A percentile compares a stretch with the other conserved stretches of the same genome.
Evolutionary conservation across 2,797 vertebrate species (phyloP).

Genomic region (Lemur catta): DNA sequence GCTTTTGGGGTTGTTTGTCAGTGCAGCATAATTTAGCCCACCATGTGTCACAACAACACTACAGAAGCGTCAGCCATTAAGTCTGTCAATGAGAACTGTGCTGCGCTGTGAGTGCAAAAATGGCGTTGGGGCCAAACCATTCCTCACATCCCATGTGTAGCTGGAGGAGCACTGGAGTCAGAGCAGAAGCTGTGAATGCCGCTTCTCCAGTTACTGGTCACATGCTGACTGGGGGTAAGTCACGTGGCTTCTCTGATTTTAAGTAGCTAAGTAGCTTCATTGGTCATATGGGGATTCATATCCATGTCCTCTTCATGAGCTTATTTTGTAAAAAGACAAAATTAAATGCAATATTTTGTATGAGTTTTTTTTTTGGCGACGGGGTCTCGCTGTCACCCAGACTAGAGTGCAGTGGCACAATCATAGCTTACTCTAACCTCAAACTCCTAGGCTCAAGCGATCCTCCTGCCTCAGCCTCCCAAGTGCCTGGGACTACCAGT

Average conservation of each 20-base stretch:
- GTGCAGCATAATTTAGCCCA: neutral
- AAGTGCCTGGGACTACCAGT: too few relatives aligned
- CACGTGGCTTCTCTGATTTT: neutral
- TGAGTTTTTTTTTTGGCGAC: neutral
- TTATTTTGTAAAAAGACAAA: neutral
- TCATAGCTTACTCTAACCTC: neutral
- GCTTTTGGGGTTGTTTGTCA: neutral
- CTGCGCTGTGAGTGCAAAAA: neutral
- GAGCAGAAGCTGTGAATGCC: neutral
- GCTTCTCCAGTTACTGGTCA: neutral
- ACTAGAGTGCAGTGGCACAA: too few relatives aligned
- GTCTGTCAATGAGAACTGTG: neutral
- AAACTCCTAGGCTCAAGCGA: neutral
- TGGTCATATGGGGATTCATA: neutral
- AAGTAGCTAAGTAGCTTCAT: neutral
- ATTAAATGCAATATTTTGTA: neutral
- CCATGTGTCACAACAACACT: accelerated
- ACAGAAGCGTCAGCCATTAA: neutral
- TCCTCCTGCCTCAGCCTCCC: neutral
- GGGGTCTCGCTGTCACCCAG: neutral
- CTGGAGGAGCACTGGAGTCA: neutral
- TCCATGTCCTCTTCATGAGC: neutral
- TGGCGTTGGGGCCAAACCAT: neutral
- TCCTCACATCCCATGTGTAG: neutral
- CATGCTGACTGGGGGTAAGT: neutral